Evolutionary conservation across 2,797 vertebrate species (phyloP), one percentile per base, ranked within the genome.

Genomic region (Ciconia nigra): DNA sequence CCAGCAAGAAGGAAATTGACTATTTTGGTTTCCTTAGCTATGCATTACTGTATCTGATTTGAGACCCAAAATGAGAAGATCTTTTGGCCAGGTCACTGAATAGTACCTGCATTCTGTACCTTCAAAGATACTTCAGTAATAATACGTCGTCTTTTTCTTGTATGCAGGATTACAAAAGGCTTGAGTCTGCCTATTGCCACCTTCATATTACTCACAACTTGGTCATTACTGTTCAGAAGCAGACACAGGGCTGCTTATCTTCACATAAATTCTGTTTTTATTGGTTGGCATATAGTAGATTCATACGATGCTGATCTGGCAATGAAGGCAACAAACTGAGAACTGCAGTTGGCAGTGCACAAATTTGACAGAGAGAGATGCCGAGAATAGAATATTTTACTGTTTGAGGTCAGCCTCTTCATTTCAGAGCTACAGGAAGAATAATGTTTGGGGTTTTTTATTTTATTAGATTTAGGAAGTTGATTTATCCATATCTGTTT

Each of bases 161-260:
- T 93, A 69, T 89, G 87, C 35, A 93, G 83, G 58, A 87, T 94
- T 96, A 89, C 57, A 87, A 90, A 97, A 95, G 57, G 26, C 51
- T 69, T 67, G 20, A 88, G 67, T 90, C 59, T 96, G 84, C 79
- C 69, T 91, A 15, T 66, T 95, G 42, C 70, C 63, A 86, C 71
- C 63, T 89, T 92, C 80, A 49, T 49, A 35, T 93, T 93, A 83
- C 69, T 31, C 86, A 83, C 70, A 88, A 18, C 74, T 74, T 80
- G 79, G 39, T 71, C 35, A 79, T 67, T 70, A 70, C 51, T 76
- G 65, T 91, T 92, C 71, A 93, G 61, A 91, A 89, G 71, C 51
- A 90, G 72, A 72, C 54, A 67, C 21, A 31, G 10, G 10, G 25
- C 52, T 91, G 44, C 83, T 86, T 67, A 55, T 93, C 47, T 93